Conservation (phyloP, 2,113 vertebrate species). For the Alosa alosa region DNA sequence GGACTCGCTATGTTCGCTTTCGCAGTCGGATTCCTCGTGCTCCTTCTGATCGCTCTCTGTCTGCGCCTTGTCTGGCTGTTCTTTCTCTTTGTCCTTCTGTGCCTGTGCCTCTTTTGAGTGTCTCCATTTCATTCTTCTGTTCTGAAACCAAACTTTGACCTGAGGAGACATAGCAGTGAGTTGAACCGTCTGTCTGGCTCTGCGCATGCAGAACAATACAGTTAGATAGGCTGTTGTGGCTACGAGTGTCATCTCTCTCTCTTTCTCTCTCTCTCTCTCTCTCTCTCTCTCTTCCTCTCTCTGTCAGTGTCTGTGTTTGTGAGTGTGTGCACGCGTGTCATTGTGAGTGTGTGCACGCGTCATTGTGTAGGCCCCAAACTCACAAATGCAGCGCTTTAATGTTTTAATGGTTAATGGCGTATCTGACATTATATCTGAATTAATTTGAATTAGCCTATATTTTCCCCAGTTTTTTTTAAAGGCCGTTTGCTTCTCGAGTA, state of each 20-base stretch:
- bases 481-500: conserved; percentile 24
- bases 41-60: conserved; percentile 73
- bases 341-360: not conserved
- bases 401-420: not conserved
- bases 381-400: not conserved
- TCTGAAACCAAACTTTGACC: conserved; percentile 99
- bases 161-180: conserved; percentile 48
- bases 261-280: not conserved
- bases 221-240: not conserved
- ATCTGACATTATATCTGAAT: not conserved
- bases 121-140: conserved; percentile 96
- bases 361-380: not conserved
- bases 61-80: conserved; percentile 71
- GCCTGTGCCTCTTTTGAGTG: conserved; percentile 97
- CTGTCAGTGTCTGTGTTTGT: not conserved
- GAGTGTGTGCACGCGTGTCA: not conserved
- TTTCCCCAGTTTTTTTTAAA: not conserved
- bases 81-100: conserved; percentile 94
- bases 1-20: conserved; percentile 87
- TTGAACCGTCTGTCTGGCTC: not conserved
- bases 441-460: not conserved
- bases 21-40: conserved; percentile 80
- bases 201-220: not conserved
- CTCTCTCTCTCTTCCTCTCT: not conserved
- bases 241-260: not conserved